Base-by-base conservation (phyloP, 2,113 vertebrate genomes). In the Pica pica region DNA sequence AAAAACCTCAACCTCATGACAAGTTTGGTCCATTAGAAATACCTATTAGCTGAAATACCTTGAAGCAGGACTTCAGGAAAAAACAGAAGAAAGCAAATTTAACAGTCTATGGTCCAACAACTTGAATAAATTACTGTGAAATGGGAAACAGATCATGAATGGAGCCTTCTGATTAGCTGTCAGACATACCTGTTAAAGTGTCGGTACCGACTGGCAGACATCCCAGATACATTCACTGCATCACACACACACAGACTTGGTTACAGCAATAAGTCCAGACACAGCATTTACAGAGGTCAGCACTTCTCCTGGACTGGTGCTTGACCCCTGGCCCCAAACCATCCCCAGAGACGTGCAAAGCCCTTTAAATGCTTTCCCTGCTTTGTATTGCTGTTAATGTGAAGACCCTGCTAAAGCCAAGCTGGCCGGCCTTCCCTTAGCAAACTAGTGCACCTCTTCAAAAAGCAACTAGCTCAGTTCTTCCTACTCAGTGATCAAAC, bases 21-120 rank as follows among this genome's bases (percentile, higher is more conserved):
- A 94, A 92, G 85, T 97, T 98, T 98, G 98, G 97, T 98, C 98
- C 96, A 1, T 94, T 96, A 96, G 93, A 96, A 97, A 96, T 63
- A 68, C 63, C 85, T 96, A 69, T 87, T 90, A 90, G 75, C 67
- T 93, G 87, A 87, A 96, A 93, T 15, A 89, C 46, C 87, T 93
- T 81, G 75, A 95, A 89, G 83, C 69, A 94, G 75, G 93, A 95
- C 93, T 97, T 95, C 42, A 91, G 84, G 87, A 89, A 84, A 95
- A 69, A 95, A 76, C 0, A 76, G 57, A 96, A 74, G 37, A 92
- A 93, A 95, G 77, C 56, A 87, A 96, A 92, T 78, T 83, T 73
- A 87, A 78, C 90, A 87, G 88, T 89, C 85, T 91, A 67, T 92
- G 80, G 65, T 92, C 91, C 84, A 96, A 75, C 33, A 85, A 84